Evolutionary conservation across 2,113 vertebrate genomes (phyloP), one percentile per base, ranked within the genome.

Genomic region (Eupsittula cactorum): DNA sequence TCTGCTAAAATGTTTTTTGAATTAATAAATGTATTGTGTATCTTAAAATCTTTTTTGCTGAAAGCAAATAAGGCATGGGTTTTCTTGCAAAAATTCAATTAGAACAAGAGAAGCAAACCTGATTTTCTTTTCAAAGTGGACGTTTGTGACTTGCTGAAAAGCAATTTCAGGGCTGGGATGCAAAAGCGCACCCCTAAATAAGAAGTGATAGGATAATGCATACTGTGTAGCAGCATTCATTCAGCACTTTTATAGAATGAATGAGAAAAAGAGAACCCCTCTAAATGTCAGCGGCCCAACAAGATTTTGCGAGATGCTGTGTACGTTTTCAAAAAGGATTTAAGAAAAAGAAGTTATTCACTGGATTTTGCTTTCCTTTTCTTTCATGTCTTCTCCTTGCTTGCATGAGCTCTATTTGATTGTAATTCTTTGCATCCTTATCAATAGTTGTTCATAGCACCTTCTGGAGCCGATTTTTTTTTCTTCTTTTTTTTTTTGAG

Each of bases 121-220:
- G 67, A 74, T 90, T 35, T 55, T 53, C 49, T 57, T 74, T 82
- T 76, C 37, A 21, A 73, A 91, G 57, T 29, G 31, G 78, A 31
- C 9, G 3, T 67, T 89, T 93, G 75, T 74, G 79, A 69, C 37
- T 88, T 81, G 55, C 68, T 74, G 93, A 95, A 96, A 93, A 86
- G 49, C 53, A 91, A 50, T 91, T 87, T 59, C 42, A 67, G 71
- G 64, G 24, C 31, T 77, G 42, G 75, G 59, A 85, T 64, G 37
- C 13, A 65, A 41, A 91, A 87, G 31, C 4, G 2, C n/a, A 50
- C 44, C 57, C 59, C 46, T 60, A 80, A 82, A 88, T 77, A 55
- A 83, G 88, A 41, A 80, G 68, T 17, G 33, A 60, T 82, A 57
- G 83, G 65, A 28, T 89, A 86, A 84, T 2, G 7, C 11, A 6